A percentile compares a stretch with the other conserved stretches of the same genome.
These are phyloP conservation scores for Gonioctena quinquepunctata DNA, from an alignment of 1,140 invertebrate species.

Conservation along the genomic window DNA sequence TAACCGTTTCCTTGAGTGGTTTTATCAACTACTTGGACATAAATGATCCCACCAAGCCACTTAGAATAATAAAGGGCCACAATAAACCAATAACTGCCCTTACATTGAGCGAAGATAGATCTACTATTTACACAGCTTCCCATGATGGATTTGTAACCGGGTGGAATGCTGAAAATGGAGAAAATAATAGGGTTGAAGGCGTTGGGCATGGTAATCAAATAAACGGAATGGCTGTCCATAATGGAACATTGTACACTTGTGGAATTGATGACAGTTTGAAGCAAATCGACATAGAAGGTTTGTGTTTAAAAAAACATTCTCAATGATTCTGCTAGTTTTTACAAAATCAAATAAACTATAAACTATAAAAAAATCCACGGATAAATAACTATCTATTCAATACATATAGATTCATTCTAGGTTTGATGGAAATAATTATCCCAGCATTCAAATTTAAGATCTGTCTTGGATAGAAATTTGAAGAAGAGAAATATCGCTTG, in stretches of 20 bases:
- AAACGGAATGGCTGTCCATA: conserved; percentile 79
- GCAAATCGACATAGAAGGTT: conserved; percentile 67
- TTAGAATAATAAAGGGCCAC: conserved; percentile 92
- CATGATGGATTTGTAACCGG: conserved; percentile 89
- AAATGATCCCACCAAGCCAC: conserved; percentile 81
- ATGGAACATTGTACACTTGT: conserved; percentile 78
- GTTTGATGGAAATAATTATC: too few relatives aligned
- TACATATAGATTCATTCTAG: too few relatives aligned
- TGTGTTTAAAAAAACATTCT: too few relatives aligned
- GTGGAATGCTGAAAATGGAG: conserved; percentile 80
- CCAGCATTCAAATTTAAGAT: too few relatives aligned
- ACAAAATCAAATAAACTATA: neutral
- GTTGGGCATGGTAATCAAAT: conserved; percentile 93
- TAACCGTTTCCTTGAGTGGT: conserved; percentile 92
- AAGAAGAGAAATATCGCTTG: too few relatives aligned
- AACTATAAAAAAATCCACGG: too few relatives aligned
- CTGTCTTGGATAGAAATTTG: too few relatives aligned
- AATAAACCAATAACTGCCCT: conserved; percentile 98
- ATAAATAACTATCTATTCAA: too few relatives aligned
- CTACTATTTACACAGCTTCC: conserved; percentile 87
- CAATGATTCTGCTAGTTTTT: too few relatives aligned
- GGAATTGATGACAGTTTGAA: conserved; percentile 90
- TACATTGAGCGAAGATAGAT: conserved; percentile 74
- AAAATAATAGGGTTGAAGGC: conserved; percentile 60
- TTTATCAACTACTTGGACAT: conserved; percentile 94